Percentiles rank a stretch among this genome's conserved stretches.
phyloP scores from a whole-genome alignment of 2,888 invertebrate species.

The Macrophya alboannulata region DNA sequence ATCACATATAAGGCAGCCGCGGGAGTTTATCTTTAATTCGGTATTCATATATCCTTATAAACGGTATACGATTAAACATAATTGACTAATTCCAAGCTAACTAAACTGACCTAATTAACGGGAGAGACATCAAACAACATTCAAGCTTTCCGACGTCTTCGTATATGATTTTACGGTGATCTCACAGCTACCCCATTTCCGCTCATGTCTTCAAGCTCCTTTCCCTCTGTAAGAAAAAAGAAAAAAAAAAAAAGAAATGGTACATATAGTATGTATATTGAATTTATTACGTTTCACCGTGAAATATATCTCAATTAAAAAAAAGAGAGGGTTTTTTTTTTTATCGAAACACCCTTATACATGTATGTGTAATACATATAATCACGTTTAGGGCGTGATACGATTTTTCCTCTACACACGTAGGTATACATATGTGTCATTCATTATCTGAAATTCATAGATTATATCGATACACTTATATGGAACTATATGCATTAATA shows the following conservation, averaged over 20 bases:
- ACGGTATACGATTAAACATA: constrained; percentile 9
- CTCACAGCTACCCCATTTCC: constrained; percentile 59
- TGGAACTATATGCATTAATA: no score
- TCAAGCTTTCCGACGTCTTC: constrained; percentile 27
- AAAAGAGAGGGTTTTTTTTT: no score
- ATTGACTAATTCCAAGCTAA: constrained; percentile 41
- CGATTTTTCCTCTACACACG: not conserved
- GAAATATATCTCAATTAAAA: no score
- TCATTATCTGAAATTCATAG: not conserved
- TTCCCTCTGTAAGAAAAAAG: constrained; percentile 64
- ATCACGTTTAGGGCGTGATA: not conserved
- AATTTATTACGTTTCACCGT: no score
- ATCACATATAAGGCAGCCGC: constrained; percentile 14
- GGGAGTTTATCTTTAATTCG: not conserved
- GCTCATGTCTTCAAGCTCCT: constrained; percentile 62
- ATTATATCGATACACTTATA: no score
- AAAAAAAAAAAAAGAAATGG: no score
- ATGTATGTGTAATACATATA: no score
- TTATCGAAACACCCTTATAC: no score
- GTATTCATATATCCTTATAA: constrained; percentile 28
- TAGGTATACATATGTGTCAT: not conserved
- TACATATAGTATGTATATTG: no score
- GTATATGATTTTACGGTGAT: not conserved
- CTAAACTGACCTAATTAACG: constrained; percentile 24
- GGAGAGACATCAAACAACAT: constrained; percentile 17